Percentiles rank a stretch among this genome's conserved stretches.
Evolutionary conservation across 2,113 vertebrate species (phyloP).

Genomic region (Pangasianodon gigas): DNA sequence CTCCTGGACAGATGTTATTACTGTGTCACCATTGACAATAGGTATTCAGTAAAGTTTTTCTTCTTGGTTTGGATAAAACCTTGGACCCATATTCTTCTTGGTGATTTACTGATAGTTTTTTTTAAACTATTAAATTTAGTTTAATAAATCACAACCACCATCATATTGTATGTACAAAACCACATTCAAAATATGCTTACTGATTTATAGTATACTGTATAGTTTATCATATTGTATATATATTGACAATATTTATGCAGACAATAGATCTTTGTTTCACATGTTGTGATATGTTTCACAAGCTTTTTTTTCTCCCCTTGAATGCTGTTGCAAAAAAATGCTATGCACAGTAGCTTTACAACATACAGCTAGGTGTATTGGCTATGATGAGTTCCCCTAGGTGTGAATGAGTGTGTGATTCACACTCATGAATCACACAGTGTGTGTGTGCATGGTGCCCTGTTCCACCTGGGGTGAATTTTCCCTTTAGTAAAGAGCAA

Average conservation of each 20-base stretch:
- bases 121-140: no score
- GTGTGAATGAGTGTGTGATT: not conserved
- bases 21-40: not conserved
- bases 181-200: not conserved
- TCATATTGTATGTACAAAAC: not conserved
- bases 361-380: not conserved
- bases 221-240: no score
- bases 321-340: not conserved
- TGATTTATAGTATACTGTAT: not conserved
- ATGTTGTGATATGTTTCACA: no score
- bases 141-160: not conserved
- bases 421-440: no score
- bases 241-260: not conserved
- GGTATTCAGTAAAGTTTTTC: not conserved
- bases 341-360: not conserved
- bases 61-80: not conserved
- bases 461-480: not conserved
- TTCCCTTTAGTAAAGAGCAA: not conserved
- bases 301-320: not conserved
- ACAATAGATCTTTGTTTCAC: not conserved
- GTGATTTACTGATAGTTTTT: not conserved
- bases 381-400: not conserved
- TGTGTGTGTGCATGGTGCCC: not conserved
- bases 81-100: not conserved
- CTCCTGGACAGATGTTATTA: not conserved